Evolutionary conservation across 2,797 vertebrate species (phyloP).

Genomic region (Sebastolobus alascanus): DNA sequence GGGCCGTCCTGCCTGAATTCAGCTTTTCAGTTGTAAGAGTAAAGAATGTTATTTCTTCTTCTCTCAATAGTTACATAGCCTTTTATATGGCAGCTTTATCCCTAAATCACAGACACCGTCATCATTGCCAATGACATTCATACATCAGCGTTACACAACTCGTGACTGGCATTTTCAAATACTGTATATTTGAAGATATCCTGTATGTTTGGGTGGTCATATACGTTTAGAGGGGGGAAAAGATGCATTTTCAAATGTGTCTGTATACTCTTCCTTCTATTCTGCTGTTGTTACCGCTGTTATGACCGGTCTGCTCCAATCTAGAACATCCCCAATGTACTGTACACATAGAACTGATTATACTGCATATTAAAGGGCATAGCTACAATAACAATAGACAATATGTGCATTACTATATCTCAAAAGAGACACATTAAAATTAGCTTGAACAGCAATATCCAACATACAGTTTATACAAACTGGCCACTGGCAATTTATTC

Average conservation of each 20-base stretch:
- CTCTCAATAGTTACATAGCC: neutral
- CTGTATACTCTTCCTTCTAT: neutral
- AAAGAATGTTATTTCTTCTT: neutral
- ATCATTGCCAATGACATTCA: neutral
- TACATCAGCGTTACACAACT: neutral
- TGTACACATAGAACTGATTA: neutral
- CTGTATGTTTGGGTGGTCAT: neutral
- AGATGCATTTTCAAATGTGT: neutral
- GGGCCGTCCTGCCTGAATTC: neutral
- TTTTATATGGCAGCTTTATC: neutral
- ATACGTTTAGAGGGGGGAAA: neutral
- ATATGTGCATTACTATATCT: neutral
- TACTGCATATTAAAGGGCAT: neutral
- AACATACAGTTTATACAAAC: constrained; percentile 15
- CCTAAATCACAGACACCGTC: neutral
- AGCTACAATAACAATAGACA: neutral
- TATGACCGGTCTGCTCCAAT: neutral
- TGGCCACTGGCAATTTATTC: constrained; percentile 38
- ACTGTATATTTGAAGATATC: neutral
- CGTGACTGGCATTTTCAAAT: neutral
- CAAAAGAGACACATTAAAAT: neutral
- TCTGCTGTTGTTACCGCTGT: neutral
- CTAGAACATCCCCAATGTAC: neutral
- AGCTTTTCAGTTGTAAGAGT: neutral
- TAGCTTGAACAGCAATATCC: constrained; percentile 2